These are phyloP conservation scores for Acrossocheilus wenchowensis DNA, from an alignment of 2,797 vertebrate species.

Conservation along the genomic window DNA sequence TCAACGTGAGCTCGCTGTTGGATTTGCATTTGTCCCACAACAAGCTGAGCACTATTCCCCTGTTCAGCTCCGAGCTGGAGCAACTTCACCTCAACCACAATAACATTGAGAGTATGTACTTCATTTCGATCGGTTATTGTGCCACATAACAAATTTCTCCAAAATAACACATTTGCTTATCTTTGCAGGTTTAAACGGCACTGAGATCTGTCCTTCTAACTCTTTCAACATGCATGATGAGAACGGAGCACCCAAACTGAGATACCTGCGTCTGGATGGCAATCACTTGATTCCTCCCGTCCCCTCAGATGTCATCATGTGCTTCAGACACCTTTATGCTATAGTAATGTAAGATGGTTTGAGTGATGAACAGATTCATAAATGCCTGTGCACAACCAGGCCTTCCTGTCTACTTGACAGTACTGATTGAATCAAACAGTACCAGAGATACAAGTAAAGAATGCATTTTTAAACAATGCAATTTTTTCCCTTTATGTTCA, in stretches of 20 bases:
- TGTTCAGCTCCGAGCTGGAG: constrained; percentile 87
- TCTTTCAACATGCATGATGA: constrained; percentile 71
- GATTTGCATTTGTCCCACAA: constrained; percentile 96
- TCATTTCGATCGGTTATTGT: not conserved
- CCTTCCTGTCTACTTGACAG: constrained; percentile 61
- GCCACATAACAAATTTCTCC: not conserved
- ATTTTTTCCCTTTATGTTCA: constrained; percentile 33
- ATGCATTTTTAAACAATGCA: constrained; percentile 18
- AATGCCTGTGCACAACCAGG: constrained; percentile 45
- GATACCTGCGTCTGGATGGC: constrained; percentile 94
- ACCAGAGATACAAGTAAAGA: constrained; percentile 33
- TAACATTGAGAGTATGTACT: constrained; percentile 90
- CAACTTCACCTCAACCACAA: constrained; percentile 97
- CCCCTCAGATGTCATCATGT: constrained; percentile 94
- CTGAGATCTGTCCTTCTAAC: constrained; percentile 86
- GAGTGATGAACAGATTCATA: constrained; percentile 28
- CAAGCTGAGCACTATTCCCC: constrained; percentile 85
- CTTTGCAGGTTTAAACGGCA: constrained; percentile 89
- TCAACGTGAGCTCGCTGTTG: constrained; percentile 91
- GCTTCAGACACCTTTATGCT: constrained; percentile 92
- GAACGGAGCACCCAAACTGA: constrained; percentile 81
- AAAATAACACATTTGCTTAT: constrained; percentile 47
- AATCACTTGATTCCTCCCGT: constrained; percentile 91
- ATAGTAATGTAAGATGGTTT: constrained; percentile 83
- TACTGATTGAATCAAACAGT: constrained; percentile 60